Evolutionary conservation across 2,888 invertebrate species (phyloP).

Genomic region (Drosophila koepferae): DNA sequence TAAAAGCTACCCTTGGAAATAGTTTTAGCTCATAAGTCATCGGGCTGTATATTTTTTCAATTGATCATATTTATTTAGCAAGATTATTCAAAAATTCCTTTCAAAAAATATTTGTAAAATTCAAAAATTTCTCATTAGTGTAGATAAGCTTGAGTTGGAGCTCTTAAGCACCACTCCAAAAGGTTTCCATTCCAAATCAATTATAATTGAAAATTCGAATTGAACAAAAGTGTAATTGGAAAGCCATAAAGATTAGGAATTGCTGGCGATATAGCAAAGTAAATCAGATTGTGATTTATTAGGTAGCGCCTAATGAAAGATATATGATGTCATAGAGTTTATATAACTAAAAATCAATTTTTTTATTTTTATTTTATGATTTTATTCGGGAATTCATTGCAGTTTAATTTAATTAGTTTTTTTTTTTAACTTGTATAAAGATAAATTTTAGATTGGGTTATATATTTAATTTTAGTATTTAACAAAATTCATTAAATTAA

Average conservation of each 20-base stretch:
- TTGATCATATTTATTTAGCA: neutral
- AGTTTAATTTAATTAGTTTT: neutral
- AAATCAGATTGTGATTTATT: neutral
- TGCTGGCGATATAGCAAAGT: neutral
- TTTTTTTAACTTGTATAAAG: neutral
- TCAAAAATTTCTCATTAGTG: neutral
- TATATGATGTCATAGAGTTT: neutral
- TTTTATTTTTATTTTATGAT: neutral
- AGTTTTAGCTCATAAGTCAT: neutral
- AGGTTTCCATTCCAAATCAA: constrained; percentile 25
- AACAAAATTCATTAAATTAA: too few relatives aligned
- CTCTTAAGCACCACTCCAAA: constrained; percentile 26
- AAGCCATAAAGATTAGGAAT: constrained; percentile 6
- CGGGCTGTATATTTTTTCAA: neutral
- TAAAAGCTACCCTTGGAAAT: neutral
- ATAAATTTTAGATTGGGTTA: too few relatives aligned
- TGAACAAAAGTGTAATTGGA: neutral
- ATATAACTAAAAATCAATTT: neutral
- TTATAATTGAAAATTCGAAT: constrained; percentile 25
- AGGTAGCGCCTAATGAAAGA: neutral
- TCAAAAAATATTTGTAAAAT: neutral
- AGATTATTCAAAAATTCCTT: neutral
- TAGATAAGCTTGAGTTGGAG: neutral
- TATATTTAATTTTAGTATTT: too few relatives aligned
- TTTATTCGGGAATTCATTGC: neutral